Percentiles rank a stretch among this genome's conserved stretches.
These are phyloP conservation scores for Lepidotrigona ventralis DNA, from an alignment of 1,140 invertebrate species.

Conservation along the genomic window DNA sequence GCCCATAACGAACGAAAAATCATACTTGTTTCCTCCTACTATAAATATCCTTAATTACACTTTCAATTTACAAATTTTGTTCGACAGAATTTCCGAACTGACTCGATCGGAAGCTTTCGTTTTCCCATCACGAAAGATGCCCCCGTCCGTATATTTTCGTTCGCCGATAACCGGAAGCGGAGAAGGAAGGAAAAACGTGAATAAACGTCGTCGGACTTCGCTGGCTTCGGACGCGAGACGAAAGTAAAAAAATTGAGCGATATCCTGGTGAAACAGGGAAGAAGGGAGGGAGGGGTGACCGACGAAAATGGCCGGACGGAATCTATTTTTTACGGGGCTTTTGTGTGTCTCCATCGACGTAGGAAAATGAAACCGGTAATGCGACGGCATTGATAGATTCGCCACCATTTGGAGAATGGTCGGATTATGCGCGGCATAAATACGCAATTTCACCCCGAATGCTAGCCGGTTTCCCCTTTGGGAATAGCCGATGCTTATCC, in stretches of 20 bases:
- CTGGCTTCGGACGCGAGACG: constrained; percentile 27
- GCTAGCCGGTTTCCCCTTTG: constrained; percentile 50
- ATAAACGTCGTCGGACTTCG: constrained; percentile 53
- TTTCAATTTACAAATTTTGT: too few relatives aligned
- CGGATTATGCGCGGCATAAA: constrained; percentile 78
- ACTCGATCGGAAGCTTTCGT: background rate
- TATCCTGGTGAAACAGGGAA: constrained; percentile 65
- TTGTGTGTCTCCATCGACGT: constrained; percentile 74
- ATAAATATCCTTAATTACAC: too few relatives aligned
- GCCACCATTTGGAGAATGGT: constrained; percentile 74
- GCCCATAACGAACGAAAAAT: too few relatives aligned
- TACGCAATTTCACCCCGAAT: constrained; percentile 75
- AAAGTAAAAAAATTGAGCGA: constrained; percentile 75
- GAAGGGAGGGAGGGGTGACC: constrained; percentile 20
- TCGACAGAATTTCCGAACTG: background rate
- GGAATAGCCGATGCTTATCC: constrained; percentile 64
- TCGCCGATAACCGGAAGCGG: constrained; percentile 32
- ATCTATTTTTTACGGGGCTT: constrained; percentile 74
- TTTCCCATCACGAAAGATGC: background rate
- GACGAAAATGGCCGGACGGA: constrained; percentile 63
- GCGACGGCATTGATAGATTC: constrained; percentile 78
- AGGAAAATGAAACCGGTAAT: constrained; percentile 79
- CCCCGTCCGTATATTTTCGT: background rate
- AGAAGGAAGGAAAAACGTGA: constrained; percentile 46
- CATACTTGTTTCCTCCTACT: too few relatives aligned